Conservation (phyloP, 2,888 invertebrate genomes). For the Hoplodrina ambigua region DNA sequence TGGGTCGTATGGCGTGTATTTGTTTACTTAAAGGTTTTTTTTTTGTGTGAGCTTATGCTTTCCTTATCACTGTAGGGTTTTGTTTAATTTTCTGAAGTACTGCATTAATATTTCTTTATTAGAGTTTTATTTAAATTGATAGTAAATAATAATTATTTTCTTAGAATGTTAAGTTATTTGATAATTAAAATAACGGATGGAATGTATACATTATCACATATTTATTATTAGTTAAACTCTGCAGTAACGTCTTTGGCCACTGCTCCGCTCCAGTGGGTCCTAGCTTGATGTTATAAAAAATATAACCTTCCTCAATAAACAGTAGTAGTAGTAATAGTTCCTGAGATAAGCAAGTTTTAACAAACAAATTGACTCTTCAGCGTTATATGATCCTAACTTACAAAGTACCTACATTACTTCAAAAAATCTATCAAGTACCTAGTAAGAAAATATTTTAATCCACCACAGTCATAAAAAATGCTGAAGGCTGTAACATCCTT, state of each 20-base stretch:
- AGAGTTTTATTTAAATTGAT: neutral
- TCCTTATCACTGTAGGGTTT: neutral
- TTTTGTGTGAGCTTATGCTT: slow-evolving; percentile 17
- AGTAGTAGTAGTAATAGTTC: too few relatives aligned
- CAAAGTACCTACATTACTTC: neutral
- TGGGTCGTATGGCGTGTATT: neutral
- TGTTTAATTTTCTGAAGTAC: neutral
- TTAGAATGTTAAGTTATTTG: neutral
- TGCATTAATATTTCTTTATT: neutral
- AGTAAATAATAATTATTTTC: neutral
- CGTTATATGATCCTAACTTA: neutral
- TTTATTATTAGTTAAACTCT: too few relatives aligned
- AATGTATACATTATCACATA: neutral
- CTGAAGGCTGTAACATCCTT: slow-evolving; percentile 22
- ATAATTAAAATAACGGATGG: too few relatives aligned
- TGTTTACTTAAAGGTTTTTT: slow-evolving; percentile 18
- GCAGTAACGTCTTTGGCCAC: too few relatives aligned
- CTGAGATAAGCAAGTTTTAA: too few relatives aligned
- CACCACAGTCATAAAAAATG: neutral
- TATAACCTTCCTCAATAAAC: too few relatives aligned
- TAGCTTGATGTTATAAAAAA: too few relatives aligned
- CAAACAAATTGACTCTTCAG: too few relatives aligned
- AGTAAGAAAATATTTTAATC: neutral
- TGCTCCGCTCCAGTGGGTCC: too few relatives aligned
- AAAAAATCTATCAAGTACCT: neutral